Conservation (phyloP, 2,113 vertebrate genomes). For the Atrichornis clamosus region DNA sequence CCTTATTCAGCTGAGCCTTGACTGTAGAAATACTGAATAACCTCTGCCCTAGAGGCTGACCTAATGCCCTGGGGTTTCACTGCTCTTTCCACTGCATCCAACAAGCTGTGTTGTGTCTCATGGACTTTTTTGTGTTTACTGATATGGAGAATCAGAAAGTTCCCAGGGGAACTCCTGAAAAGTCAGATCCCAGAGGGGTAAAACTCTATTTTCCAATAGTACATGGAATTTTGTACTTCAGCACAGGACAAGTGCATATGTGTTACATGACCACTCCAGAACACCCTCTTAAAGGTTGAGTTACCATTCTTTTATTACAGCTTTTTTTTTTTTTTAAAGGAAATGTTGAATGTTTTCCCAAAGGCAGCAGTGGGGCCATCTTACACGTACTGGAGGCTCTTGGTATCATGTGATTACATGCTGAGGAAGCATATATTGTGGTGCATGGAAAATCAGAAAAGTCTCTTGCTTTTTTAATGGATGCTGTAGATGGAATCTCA, state of each 20-base stretch:
- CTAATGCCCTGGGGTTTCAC: not conserved
- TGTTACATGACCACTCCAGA: not conserved
- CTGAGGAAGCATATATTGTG: not conserved
- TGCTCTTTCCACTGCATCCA: not conserved
- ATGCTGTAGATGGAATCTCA: not conserved
- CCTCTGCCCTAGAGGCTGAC: not conserved
- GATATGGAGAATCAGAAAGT: not conserved
- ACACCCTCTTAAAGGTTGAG: not conserved
- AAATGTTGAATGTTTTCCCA: slow-evolving; percentile 43
- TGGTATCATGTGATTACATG: not conserved
- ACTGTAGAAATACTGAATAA: not conserved
- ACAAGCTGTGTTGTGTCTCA: not conserved
- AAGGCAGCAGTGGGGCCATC: not conserved
- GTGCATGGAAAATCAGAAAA: not conserved
- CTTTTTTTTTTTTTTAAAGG: not conserved
- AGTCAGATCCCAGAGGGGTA: not conserved
- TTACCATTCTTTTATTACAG: not conserved
- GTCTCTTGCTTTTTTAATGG: not conserved
- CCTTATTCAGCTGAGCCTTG: not conserved
- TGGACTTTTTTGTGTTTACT: not conserved
- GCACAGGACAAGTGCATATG: not conserved
- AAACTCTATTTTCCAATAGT: not conserved
- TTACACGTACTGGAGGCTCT: not conserved
- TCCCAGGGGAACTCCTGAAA: not conserved
- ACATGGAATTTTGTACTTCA: not conserved